Base-by-base conservation (phyloP, 2,888 invertebrate genomes). In the Leistus spinibarbis region DNA sequence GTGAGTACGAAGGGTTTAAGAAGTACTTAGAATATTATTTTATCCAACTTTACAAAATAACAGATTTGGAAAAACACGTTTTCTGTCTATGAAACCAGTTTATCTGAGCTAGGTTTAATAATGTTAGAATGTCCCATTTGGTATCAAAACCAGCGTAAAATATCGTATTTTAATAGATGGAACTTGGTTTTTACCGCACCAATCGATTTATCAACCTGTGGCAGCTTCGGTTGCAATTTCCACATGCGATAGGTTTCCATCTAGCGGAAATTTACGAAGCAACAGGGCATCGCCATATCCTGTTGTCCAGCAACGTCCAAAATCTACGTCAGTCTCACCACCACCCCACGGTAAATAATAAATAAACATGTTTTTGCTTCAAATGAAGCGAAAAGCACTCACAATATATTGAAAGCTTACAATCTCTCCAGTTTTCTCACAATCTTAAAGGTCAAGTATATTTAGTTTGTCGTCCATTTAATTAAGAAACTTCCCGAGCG, bases 161-260 rank as follows among this genome's bases (percentile, higher is more conserved):
- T 40, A 40, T 40, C 40, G 40, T 40, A 10, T 40, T 40, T 40
- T 40, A 40, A 40, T 79, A 86, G 86, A 86, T 81, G 85, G 86
- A 40, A 85, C 86, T 7, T 86, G 86, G 85, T 85, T 86, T 76
- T 81, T 87, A 54, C 86, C 86, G 13, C 86, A 86, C 79, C 86
- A 86, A 79, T 80, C 85, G 4, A 84, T 86, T 76, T 85, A 86
- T 77, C 83, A 85, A 27, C 79, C 85, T 3, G 83, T 82, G 0
- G 80, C 81, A 19, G 80, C 81, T 20, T 79, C 84, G 10, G 81
- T 83, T 3, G 83, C 85, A 73, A 79, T 85, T 77, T 80, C 82
- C 3, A 80, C 82, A 20, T 83, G 83, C 72, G 83, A 82, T 57
- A 78, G 80, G 76, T 84, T 82, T 77, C 81, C 83, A 40, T 40